Conservation (phyloP, 2,113 vertebrate genomes). For the Charina bottae region DNA sequence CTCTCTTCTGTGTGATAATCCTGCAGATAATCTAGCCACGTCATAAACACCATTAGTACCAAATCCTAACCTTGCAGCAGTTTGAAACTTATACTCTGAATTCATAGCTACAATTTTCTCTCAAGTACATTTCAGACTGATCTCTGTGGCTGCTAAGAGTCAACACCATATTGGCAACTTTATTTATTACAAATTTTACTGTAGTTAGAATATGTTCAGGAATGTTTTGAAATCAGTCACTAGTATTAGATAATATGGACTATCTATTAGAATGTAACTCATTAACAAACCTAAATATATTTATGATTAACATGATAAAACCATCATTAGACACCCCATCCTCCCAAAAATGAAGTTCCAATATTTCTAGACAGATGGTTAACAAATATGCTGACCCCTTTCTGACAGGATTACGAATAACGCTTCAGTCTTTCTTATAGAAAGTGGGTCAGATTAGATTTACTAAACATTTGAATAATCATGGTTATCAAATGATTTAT, state of each 20-base stretch:
- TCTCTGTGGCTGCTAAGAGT: not conserved
- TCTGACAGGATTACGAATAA: conserved; percentile 70
- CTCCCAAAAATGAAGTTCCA: conserved; percentile 59
- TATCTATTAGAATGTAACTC: not conserved
- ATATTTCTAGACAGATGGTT: conserved; percentile 73
- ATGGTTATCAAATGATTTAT: conserved; percentile 55
- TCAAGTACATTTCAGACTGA: not conserved
- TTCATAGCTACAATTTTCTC: not conserved
- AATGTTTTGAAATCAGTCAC: conserved; percentile 15
- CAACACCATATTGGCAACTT: not conserved
- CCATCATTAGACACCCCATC: conserved; percentile 43
- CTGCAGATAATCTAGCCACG: not conserved
- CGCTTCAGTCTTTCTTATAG: conserved; percentile 49
- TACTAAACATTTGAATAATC: conserved; percentile 61
- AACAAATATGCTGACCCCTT: conserved; percentile 71
- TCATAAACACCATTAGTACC: not conserved
- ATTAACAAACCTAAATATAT: not conserved
- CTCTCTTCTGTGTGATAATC: not conserved
- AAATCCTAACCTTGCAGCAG: not conserved
- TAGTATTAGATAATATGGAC: not conserved
- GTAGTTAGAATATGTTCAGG: not conserved
- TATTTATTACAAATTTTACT: not conserved
- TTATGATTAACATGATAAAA: conserved; percentile 30
- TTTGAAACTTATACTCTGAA: not conserved
- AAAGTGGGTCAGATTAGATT: conserved; percentile 65